Percentiles rank a stretch among this genome's conserved stretches.
Conservation (phyloP, 2,888 invertebrate genomes). For the Heliconius sara region DNA sequence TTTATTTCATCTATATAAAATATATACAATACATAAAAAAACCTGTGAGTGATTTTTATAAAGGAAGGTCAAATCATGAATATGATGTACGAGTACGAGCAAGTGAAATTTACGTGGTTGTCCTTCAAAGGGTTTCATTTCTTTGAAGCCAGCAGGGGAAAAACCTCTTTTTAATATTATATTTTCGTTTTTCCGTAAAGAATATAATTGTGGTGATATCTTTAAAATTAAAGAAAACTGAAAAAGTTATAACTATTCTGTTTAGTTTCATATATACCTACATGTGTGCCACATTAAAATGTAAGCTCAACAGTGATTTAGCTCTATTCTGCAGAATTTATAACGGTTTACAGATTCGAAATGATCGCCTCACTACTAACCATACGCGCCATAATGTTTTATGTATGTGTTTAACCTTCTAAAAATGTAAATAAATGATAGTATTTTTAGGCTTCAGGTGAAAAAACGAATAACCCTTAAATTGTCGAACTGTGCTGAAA, state of each 20-base stretch:
- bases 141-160: neutral
- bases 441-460: constrained; percentile 7
- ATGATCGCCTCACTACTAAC: constrained; percentile 27
- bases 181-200: neutral
- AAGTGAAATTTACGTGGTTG: neutral
- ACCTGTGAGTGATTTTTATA: neutral
- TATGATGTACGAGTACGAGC: neutral
- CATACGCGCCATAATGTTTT: constrained; percentile 16
- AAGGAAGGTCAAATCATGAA: neutral
- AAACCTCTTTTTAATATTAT: neutral
- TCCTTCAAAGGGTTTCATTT: neutral
- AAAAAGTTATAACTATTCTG: constrained; percentile 6
- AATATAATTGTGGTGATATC: neutral
- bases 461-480: constrained; percentile 25
- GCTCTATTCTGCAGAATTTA: constrained; percentile 66
- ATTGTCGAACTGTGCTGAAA: constrained; percentile 21
- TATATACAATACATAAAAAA: neutral
- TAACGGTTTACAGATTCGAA: constrained; percentile 49
- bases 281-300: constrained; percentile 19
- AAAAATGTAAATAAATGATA: constrained; percentile 18
- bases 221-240: neutral
- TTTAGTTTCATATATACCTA: constrained; percentile 4
- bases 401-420: constrained; percentile 19
- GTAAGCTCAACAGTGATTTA: constrained; percentile 47
- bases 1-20: no score